phyloP scores from a whole-genome alignment of 2,113 vertebrate genomes.

The Ceyx cyanopectus region DNA sequence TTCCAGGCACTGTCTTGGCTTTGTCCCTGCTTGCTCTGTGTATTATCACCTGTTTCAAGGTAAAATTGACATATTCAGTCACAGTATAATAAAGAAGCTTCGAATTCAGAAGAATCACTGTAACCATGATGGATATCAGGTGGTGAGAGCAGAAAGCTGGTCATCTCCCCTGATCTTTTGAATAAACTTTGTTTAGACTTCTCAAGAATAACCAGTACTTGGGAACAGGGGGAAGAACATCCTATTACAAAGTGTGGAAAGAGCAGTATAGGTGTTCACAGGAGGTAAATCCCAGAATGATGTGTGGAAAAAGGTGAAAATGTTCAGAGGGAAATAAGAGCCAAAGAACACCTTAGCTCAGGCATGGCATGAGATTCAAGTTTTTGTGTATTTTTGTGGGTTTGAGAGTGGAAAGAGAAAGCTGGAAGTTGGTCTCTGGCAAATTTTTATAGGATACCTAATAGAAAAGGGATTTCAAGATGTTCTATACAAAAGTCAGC shows the following conservation, averaged over 20 bases:
- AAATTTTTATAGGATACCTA: background rate
- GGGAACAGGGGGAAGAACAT: background rate
- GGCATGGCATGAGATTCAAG: background rate
- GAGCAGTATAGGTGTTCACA: background rate
- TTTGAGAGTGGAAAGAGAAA: background rate
- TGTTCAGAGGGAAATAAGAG: background rate
- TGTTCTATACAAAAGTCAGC: background rate
- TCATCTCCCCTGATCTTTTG: background rate
- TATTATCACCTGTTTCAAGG: background rate
- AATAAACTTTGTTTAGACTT: background rate
- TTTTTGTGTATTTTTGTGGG: background rate
- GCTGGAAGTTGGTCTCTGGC: background rate
- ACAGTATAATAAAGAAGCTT: background rate
- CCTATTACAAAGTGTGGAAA: background rate
- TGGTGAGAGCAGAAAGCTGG: background rate
- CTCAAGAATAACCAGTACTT: background rate
- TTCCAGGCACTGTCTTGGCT: background rate
- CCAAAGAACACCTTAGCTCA: background rate
- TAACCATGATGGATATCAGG: background rate
- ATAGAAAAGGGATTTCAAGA: background rate
- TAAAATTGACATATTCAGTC: background rate
- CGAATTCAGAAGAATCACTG: background rate
- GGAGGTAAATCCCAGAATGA: background rate
- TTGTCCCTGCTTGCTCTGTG: background rate
- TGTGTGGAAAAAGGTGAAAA: background rate